Base-by-base conservation (phyloP, 2,797 vertebrate species). In the Smutsia temminckii region DNA sequence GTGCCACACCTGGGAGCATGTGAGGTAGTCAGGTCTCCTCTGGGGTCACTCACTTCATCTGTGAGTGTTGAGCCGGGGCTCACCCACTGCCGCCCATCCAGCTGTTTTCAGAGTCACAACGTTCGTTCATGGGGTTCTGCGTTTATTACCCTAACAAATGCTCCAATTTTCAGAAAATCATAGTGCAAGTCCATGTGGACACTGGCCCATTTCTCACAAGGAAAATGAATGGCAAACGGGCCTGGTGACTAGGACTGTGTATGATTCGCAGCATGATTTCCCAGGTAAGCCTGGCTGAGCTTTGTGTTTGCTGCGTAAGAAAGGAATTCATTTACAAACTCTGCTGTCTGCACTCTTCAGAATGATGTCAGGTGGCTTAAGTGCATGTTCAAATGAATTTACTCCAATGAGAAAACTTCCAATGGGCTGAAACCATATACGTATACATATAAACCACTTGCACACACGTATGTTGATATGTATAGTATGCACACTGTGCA, bases 11-110 rank as follows among this genome's bases (percentile, higher is more conserved):
- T 37, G 10, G 0, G 49, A 42, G 4, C 16, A 0, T 3, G 14
- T 1, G 3, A 23, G 10, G 14, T 1, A 0, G 11, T 20, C 8
- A 0, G 12, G 9, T 5, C 59, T 51, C 5, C 9, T 2, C 83
- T 5, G 46, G 40, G 46, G 46, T 46, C 11, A 46, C 46, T 12
- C 46, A 11, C 23, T 64, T 87, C 21, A 4, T 8, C 2, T 18
- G 10, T 6, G 12, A 2, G 12, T 1, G 4, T 16, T 0, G 46
- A 46, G 10, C 11, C 2, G 46, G 46, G 46, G 42, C 34, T 34
- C 25, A 5, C 16, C 46, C 42, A n/a, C 2, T 42, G 12, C 14
- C 1, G 5, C 37, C 4, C 8, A 6, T 40, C n/a, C 0, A 5
- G 2, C 25, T 12, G 2, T 14, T 46, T 18, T 29, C 69, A 11